phyloP scores from a whole-genome alignment of 2,113 vertebrate species.

The Stomatorhinus ivindoensis region DNA sequence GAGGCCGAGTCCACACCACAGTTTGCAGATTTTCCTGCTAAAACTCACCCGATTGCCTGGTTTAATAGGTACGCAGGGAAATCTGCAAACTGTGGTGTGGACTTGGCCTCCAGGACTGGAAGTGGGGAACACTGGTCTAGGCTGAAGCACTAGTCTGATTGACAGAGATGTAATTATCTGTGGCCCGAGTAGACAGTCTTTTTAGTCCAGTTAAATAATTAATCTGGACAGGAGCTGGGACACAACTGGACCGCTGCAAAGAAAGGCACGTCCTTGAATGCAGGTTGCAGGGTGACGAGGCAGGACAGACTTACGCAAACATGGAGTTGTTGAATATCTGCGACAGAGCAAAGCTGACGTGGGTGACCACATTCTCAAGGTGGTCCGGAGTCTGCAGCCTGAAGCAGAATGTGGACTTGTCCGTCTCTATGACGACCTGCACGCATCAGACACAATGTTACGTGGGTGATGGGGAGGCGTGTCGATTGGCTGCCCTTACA shows the following conservation, averaged over 20 bases:
- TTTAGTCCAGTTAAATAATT: neutral
- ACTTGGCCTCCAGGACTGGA: neutral
- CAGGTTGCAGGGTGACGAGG: neutral
- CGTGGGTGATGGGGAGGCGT: neutral
- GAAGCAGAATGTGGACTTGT: constrained; percentile 67
- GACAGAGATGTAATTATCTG: neutral
- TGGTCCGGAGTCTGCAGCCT: constrained; percentile 63
- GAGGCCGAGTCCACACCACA: neutral
- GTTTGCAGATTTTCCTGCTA: neutral
- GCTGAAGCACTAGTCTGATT: neutral
- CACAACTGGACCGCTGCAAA: neutral
- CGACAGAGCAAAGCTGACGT: constrained; percentile 69
- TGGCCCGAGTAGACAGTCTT: neutral
- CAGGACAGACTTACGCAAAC: constrained; percentile 62
- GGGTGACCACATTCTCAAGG: constrained; percentile 67
- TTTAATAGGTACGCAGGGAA: neutral
- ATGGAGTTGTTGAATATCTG: constrained; percentile 75
- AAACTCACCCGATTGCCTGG: neutral
- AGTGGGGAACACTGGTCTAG: neutral
- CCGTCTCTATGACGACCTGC: constrained; percentile 75
- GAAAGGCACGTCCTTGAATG: neutral
- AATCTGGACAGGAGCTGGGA: neutral
- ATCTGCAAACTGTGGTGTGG: neutral
- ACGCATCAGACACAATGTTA: neutral
- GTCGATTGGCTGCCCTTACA: neutral